Evolutionary conservation across 2,113 vertebrate genomes (phyloP), one percentile per base, ranked within the genome.

Genomic region (Pontoporia blainvillei): DNA sequence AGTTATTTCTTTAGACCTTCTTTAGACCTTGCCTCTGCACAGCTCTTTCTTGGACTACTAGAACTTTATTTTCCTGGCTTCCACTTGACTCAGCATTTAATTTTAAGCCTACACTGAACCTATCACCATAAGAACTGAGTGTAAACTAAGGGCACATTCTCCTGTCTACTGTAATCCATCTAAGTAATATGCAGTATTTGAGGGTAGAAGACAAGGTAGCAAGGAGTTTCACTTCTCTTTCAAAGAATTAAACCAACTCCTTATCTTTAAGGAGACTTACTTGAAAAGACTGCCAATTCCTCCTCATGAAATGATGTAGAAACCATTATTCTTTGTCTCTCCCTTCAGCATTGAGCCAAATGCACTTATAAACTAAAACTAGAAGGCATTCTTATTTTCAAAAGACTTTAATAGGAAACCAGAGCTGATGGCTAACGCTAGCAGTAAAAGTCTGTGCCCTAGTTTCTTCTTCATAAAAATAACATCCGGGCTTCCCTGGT

Each of bases 21-120:
- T 93, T 97, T 71, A 78, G 72, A 66, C 15, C 75, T 49, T 91
- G 75, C 20, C 73, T 89, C 83, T 92, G 49, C 41, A 23, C 41
- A 71, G 34, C 46, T 91, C 52, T 79, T 90, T 81, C 62, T 59
- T 75, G 41, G 17, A 72, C 71, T 90, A 34, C 49, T n/a, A 8
- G 69, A 64, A 93, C 34, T 31, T 66, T 67, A 96, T 41, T 84
- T 91, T 75, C 73, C 81, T 75, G 75, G 61, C 49, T 96, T 95
- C 69, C 59, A 12, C 85, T 75, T 64, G 87, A 87, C 52, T 92
- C n/a, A 14, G 49, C 14, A 34, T 92, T 86, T 87, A 87, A 79
- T n/a, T 54, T 49, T 29, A 66, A n/a, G 69, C 25, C 14, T 62
- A 20, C 0, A 0, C 27, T 83, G 64, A 96, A 61, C 44, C 49